A percentile compares a stretch with the other conserved stretches of the same genome.
phyloP scores from a whole-genome alignment of 2,113 vertebrate species.

The Gobius niger region DNA sequence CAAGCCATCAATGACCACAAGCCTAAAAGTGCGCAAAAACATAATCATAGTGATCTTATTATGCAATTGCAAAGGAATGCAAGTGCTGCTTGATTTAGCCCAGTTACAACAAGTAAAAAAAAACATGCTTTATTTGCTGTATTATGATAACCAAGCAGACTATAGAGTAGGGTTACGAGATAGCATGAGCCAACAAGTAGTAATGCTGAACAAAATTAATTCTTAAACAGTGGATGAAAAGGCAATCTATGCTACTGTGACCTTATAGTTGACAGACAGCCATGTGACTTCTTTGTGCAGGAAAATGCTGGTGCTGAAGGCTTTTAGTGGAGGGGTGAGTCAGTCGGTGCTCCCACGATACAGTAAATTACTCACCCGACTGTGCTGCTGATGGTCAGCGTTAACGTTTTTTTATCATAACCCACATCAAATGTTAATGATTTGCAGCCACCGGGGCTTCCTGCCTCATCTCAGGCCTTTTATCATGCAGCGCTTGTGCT shows the following conservation, averaged over 20 bases:
- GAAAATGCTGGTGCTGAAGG: neutral
- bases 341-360: neutral
- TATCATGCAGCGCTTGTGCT: slow-evolving; percentile 20
- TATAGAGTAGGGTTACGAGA: too few relatives aligned
- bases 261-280: neutral
- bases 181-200: too few relatives aligned
- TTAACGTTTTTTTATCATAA: slow-evolving; percentile 34
- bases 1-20: too few relatives aligned
- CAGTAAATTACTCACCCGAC: slow-evolving; percentile 12
- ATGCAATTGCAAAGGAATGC: too few relatives aligned
- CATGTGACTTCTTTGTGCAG: slow-evolving; percentile 1
- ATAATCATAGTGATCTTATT: too few relatives aligned
- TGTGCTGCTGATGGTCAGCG: slow-evolving; percentile 26
- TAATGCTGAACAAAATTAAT: neutral
- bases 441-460: slow-evolving; percentile 21
- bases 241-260: neutral
- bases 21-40: too few relatives aligned
- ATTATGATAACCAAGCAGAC: too few relatives aligned
- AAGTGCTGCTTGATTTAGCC: too few relatives aligned
- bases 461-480: slow-evolving; percentile 26
- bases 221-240: neutral
- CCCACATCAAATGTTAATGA: slow-evolving; percentile 41
- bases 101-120: too few relatives aligned
- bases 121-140: too few relatives aligned
- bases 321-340: neutral